Evolutionary conservation across 2,888 invertebrate genomes (phyloP), one percentile per base, ranked within the genome.

Genomic region (Hymenopus coronatus): DNA sequence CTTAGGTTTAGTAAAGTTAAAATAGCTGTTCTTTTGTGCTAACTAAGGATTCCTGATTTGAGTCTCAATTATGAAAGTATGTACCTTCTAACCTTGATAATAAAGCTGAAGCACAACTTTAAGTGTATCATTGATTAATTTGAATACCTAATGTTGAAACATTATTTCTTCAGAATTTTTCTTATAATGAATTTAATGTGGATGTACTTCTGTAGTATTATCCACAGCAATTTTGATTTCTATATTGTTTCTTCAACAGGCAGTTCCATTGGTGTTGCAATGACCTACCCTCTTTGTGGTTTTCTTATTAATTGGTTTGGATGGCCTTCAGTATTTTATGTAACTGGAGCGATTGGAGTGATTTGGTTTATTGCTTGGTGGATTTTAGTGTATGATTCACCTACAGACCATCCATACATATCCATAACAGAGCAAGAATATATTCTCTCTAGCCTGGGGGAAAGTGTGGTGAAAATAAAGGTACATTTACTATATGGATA

Each of bases 321-420:
- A 3, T 97, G 97, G 97, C 96, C 96, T 91, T 94, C 95, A 90
- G 96, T 96, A 0, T 97, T 97, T 92, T 95, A 96, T 91, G 93
- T 95, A 12, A 95, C 95, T 25, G 96, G 96, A 14, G 91, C 94
- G 0, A 91, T 96, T 7, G 96, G 96, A 7, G 93, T 95, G 0
- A 54, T 95, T 14, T 97, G 97, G 97, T 96, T 94, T 91, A 88
- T 94, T 1, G 93, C 94, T 46, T 96, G 96, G 96, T 93, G 94
- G 90, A 92, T 94, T 9, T 92, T 96, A 28, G 96, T 96, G 0
- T 95, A 94, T 91, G 96, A 96, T 91, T 94, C 95, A 28, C 96
- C 96, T 0, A 93, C 93, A 0, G 92, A 95, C 89, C 96, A 97
- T 93, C 96, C 96, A 0, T 93, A 96, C 33, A 96, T 96, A 88